Evolutionary conservation across 2,888 invertebrate genomes (phyloP), one percentile per base, ranked within the genome.

Genomic region (Mesoligia furuncula): DNA sequence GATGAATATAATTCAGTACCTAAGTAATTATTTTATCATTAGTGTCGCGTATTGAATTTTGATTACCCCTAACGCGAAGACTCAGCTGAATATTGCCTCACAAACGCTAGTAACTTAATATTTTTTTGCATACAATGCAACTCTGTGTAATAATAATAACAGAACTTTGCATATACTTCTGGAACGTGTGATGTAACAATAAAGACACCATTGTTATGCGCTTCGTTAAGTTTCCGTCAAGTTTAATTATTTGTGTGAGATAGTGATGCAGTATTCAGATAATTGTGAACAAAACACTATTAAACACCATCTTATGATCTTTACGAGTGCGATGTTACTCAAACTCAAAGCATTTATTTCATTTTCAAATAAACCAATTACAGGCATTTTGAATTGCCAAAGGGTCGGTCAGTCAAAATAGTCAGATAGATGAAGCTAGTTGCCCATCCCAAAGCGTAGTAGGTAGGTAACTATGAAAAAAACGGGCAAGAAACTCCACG

Each of bases 81-180:
- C 31, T 27, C 57, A n/a, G 39, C 20, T 27, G 27, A 71, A 62
- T 71, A 42, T 71, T 57, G 24, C 5, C 7, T 42, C 39, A 67
- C n/a, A 27, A 39, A 45, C 5, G n/a, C 20, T 48, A 13, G 13
- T 54, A 17, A 6, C 3, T 15, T 31, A 20, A 24, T 27, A n/a
- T 17, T 75, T 72, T 27, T 27, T 48, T 69, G 48, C 73, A 27
- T 27, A 61, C 75, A 27, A 39, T 75, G 74, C 39, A 24, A 27
- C 59, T 48, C 11, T 11, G 31, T 69, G 27, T 27, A 11, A 2
- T 39, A 20, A 36, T n/a, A 65, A 65, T 39, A 39, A 65, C 17
- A 65, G 5, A 65, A n/a, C 48, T n/a, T n/a, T 48, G 45, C 20
- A 36, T 51, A 15, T 20, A 48, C 15, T 48, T 17, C 24, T 73